These are phyloP conservation scores for Spea hammondii DNA, from an alignment of 2,797 vertebrate species.

Conservation along the genomic window DNA sequence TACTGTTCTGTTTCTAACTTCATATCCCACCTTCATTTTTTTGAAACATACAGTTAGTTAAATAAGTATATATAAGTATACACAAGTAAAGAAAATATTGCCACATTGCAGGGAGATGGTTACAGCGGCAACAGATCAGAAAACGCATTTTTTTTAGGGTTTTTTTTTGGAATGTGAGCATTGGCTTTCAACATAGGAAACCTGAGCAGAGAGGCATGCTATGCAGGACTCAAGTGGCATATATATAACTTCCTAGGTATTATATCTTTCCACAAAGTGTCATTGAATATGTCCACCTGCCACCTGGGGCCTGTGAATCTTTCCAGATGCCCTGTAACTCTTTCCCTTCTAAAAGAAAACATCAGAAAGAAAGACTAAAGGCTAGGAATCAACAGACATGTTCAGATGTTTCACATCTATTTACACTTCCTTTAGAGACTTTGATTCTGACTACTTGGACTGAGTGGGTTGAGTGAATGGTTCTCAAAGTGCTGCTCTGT, in stretches of 20 bases:
- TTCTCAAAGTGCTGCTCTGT: too few species aligned
- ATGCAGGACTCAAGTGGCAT: neutral
- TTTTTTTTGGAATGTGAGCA: neutral
- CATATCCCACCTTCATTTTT: too few species aligned
- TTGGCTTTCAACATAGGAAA: neutral
- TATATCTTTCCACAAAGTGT: constrained; percentile 12
- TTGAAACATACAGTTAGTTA: too few species aligned
- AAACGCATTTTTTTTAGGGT: too few species aligned
- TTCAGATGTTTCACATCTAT: neutral
- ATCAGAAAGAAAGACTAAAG: neutral
- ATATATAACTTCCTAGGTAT: constrained; percentile 17
- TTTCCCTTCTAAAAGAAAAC: neutral
- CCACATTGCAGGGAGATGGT: too few species aligned
- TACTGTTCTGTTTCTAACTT: too few species aligned
- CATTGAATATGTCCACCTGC: constrained; percentile 10
- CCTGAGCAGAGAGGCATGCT: neutral
- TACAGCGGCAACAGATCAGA: too few species aligned
- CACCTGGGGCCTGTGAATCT: constrained; percentile 10
- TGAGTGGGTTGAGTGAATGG: neutral
- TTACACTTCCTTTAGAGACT: neutral
- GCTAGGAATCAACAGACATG: neutral
- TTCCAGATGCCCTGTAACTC: constrained; percentile 27
- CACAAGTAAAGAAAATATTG: too few species aligned
- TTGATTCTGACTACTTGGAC: neutral
- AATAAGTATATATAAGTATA: too few species aligned